These are phyloP conservation scores for Ailurus styani DNA, from an alignment of 2,113 vertebrate species.

Conservation along the genomic window DNA sequence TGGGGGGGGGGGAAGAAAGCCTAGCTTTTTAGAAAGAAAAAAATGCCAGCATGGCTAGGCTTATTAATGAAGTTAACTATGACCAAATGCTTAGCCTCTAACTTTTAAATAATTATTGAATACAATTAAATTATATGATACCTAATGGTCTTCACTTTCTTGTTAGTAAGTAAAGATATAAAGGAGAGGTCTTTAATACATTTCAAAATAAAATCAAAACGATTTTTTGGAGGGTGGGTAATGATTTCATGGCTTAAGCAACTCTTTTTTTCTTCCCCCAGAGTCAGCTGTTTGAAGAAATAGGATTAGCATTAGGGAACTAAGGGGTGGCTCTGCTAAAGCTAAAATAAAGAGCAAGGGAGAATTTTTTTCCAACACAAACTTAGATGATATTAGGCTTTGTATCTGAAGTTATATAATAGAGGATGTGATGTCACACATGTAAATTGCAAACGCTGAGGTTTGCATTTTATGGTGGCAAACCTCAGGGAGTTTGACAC, in stretches of 20 bases:
- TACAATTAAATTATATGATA: not conserved
- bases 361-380: slow-evolving; percentile 52
- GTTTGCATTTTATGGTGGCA: slow-evolving; percentile 50
- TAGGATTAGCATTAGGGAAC: slow-evolving; percentile 9
- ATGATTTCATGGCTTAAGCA: slow-evolving; percentile 7
- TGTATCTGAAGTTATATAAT: slow-evolving; percentile 75
- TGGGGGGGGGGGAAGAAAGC: not conserved
- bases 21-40: slow-evolving; percentile 44
- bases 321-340: slow-evolving; percentile 41
- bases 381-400: slow-evolving; percentile 67
- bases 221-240: not conserved
- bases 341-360: slow-evolving; percentile 33
- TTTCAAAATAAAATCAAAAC: not conserved
- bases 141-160: slow-evolving; percentile 28
- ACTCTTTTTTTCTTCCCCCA: not conserved
- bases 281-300: slow-evolving; percentile 42
- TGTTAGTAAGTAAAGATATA: not conserved
- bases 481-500: slow-evolving; percentile 59
- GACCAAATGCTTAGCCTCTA: slow-evolving; percentile 45
- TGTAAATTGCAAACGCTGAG: slow-evolving; percentile 71
- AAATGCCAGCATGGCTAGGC: slow-evolving; percentile 22
- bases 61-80: slow-evolving; percentile 61
- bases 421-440: slow-evolving; percentile 75
- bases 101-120: slow-evolving; percentile 31
- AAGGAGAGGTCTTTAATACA: not conserved